Evolutionary conservation across 2,888 invertebrate genomes (phyloP).

Genomic region (Diarsia dahlii): DNA sequence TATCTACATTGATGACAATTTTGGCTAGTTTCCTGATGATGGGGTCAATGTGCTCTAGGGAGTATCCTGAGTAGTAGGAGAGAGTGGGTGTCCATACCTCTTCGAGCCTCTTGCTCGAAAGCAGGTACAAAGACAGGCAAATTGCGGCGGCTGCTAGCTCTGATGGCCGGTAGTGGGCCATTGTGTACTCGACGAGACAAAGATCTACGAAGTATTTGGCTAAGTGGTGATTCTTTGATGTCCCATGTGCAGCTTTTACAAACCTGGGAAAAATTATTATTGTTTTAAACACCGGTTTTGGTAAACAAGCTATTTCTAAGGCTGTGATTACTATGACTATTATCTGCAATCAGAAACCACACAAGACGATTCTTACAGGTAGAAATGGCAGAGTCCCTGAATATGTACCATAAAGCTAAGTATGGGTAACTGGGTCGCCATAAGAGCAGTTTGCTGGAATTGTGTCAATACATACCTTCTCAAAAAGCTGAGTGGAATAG

Average conservation of each 20-base stretch:
- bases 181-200: conserved; percentile 94
- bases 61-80: conserved; percentile 94
- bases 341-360: background rate
- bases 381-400: background rate
- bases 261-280: conserved; percentile 85
- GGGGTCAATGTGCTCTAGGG: conserved; percentile 92
- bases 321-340: background rate
- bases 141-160: conserved; percentile 95
- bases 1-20: conserved; percentile 92
- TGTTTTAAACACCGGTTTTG: background rate
- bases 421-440: background rate
- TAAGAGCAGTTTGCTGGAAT: background rate
- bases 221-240: conserved; percentile 92
- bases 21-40: conserved; percentile 93
- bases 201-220: conserved; percentile 98
- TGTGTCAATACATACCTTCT: conserved; percentile 91
- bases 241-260: conserved; percentile 91
- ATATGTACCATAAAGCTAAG: background rate
- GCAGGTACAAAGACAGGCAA: conserved; percentile 92
- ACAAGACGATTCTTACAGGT: background rate
- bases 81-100: conserved; percentile 94
- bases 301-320: background rate
- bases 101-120: conserved; percentile 87
- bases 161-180: conserved; percentile 95
- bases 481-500: conserved; percentile 97